Base-by-base conservation (phyloP, 2,888 invertebrate species). In the Lacanobia wlatinum region DNA sequence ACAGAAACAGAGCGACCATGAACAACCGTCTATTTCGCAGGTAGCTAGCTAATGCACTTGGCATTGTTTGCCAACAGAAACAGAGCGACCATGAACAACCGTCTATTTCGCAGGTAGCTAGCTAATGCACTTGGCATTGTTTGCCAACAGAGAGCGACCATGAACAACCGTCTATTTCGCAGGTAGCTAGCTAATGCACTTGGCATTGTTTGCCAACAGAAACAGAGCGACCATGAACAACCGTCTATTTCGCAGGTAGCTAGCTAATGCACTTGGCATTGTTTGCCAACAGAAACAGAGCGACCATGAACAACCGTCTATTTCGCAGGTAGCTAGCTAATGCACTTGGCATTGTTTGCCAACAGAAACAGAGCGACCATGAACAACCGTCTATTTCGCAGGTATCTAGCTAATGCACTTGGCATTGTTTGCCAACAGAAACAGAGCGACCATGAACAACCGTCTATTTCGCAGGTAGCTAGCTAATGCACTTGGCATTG, bases 31-130 rank as follows among this genome's bases (percentile, higher is more conserved):
- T 34, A 66, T 61, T 65, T 53, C 53, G 53, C 68, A 56, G 53
- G 68, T 43, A 23, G 18, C 18, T 14, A 14, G 14, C 7, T 48
- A 9, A 48, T 61, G 21, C 50, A 43, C 58, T 67, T 62, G 43
- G 38, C 23, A 80, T 76, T 79, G 71, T 76, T 72, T 58, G 34
- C 28, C 48, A 61, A 68, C 48, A n/a, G n/a, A n/a, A n/a, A n/a
- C n/a, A 59, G 18, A 55, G 40, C 28, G 50, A 18, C 61, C 48
- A 3, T 82, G 68, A 65, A 69, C 61, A 60, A 56, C 58, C 66
- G 23, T 28, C 21, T 34, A 66, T 61, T 65, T 53, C 53, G 53
- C 68, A 56, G 53, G 68, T 43, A 23, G 18, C 18, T 14, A 14
- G 14, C 7, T 48, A 9, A 48, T 61, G 21, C 50, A 43, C 58